Evolutionary conservation across 92 coral and sea anemone species (phyloP).

Genomic region (Epizoanthus stellaris): DNA sequence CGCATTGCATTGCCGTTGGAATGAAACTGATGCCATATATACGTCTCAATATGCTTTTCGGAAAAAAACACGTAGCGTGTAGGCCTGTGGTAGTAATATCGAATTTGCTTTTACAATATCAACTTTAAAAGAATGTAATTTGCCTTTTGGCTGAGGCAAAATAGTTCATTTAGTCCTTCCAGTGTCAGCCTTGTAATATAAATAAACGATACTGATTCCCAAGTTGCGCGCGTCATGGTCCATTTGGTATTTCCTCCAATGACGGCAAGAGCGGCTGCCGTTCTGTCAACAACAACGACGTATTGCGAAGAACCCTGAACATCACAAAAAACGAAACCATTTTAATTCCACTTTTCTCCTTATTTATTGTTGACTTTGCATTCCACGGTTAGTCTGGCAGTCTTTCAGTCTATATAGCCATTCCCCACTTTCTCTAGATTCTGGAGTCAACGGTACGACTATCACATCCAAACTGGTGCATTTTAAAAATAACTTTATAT

Average conservation of each 20-base stretch:
- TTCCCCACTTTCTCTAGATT: no score
- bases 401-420: no score
- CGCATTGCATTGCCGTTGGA: constrained; percentile 3
- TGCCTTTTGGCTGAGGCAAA: background rate
- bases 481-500: no score
- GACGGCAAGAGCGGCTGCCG: background rate
- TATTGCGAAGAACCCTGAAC: background rate
- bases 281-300: background rate
- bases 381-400: background rate
- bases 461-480: no score
- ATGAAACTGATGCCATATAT: background rate
- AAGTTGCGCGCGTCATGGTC: background rate
- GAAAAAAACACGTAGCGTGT: background rate
- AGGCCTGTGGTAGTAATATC: background rate
- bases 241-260: background rate
- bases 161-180: background rate
- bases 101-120: background rate
- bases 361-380: background rate
- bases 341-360: background rate
- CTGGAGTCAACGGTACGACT: no score
- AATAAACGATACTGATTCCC: no score
- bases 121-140: background rate
- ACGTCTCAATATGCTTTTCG: background rate
- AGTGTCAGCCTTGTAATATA: background rate
- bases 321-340: background rate